Conservation (phyloP, 1,140 invertebrate genomes). For the Cepaea nemoralis region DNA sequence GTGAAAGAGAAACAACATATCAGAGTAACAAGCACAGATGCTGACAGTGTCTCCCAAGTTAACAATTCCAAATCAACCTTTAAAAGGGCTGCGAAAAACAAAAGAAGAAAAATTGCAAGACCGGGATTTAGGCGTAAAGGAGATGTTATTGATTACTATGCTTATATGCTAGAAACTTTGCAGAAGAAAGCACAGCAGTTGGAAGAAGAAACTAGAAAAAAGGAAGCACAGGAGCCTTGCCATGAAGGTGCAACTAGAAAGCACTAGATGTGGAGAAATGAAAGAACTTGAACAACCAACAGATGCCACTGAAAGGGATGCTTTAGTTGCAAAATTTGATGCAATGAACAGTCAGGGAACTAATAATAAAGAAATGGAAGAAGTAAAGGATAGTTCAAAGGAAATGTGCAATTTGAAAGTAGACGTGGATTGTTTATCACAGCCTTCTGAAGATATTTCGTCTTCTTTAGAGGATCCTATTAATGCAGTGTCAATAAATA, state of each 20-base stretch:
- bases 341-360: not conserved
- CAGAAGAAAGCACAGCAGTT: constrained; percentile 23
- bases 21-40: not conserved
- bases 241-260: not conserved
- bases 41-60: no score
- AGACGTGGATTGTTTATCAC: not conserved
- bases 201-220: constrained; percentile 21
- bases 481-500: not conserved
- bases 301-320: not conserved
- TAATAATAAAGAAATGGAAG: constrained; percentile 1
- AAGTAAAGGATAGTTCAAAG: constrained; percentile 7
- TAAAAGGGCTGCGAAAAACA: not conserved
- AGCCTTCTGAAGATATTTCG: not conserved
- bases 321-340: not conserved
- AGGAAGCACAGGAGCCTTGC: not conserved
- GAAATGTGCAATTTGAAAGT: not conserved
- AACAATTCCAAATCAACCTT: not conserved
- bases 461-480: not conserved
- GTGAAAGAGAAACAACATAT: not conserved
- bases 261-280: not conserved
- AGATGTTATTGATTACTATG: constrained; percentile 27
- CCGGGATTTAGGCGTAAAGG: not conserved
- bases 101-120: constrained; percentile 1
- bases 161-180: constrained; percentile 6
- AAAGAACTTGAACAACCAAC: constrained; percentile 6